phyloP scores from a whole-genome alignment of 2,888 invertebrate genomes.

The Caenorhabditis doughertyi region DNA sequence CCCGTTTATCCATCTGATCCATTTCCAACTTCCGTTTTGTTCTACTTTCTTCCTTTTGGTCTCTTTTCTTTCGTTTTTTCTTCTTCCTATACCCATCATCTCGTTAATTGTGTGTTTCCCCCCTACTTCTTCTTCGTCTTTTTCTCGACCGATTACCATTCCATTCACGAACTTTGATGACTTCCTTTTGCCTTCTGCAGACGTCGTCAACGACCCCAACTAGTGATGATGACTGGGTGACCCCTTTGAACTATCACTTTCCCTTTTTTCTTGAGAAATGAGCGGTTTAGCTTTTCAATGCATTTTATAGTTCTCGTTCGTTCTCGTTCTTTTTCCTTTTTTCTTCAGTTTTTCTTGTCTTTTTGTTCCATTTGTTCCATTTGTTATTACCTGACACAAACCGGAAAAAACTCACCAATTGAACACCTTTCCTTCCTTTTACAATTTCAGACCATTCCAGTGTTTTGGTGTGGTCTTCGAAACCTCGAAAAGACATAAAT shows the following conservation, averaged over 20 bases:
- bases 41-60: conserved; percentile 1
- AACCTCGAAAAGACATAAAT: neutral
- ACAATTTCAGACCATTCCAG: neutral
- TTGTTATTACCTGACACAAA: conserved; percentile 29
- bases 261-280: conserved; percentile 27
- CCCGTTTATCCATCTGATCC: neutral
- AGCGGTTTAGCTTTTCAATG: conserved; percentile 15
- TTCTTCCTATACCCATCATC: conserved; percentile 30
- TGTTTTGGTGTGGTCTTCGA: neutral
- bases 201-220: neutral
- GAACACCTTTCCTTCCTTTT: neutral
- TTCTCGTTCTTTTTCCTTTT: neutral
- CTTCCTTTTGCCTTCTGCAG: conserved; percentile 32
- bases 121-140: neutral
- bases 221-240: conserved; percentile 18
- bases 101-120: conserved; percentile 31
- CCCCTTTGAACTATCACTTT: conserved; percentile 58
- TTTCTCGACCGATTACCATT: conserved; percentile 44
- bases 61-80: neutral
- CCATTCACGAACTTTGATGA: conserved; percentile 59
- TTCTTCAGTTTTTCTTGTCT: neutral
- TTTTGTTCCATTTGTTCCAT: conserved; percentile 13
- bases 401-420: neutral
- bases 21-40: conserved; percentile 10
- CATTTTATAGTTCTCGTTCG: conserved; percentile 49